Conservation (phyloP, 23 tunicate species). For the Corella eumyota region DNA sequence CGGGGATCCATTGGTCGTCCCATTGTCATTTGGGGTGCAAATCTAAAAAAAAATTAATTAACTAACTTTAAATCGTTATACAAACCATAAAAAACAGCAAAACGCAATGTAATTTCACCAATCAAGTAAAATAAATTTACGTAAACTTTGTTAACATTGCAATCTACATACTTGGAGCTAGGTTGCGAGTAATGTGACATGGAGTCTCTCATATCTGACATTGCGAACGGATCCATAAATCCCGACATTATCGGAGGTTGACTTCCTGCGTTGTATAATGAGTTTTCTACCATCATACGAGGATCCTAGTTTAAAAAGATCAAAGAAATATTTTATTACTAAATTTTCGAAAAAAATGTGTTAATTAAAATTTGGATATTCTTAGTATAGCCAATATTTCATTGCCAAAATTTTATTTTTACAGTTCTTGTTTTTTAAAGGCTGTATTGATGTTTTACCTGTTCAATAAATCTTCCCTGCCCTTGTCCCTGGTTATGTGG, state of each 20-base stretch:
- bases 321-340: neutral
- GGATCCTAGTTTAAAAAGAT: constrained; percentile 44
- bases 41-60: constrained; percentile 4
- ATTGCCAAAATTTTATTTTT: no score
- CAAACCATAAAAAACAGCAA: neutral
- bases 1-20: constrained; percentile 13
- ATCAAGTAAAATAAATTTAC: neutral
- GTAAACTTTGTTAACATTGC: neutral
- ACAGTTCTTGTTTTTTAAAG: no score
- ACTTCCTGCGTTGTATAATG: constrained; percentile 38
- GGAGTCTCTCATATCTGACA: constrained; percentile 76
- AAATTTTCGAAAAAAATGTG: no score
- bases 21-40: constrained; percentile 27
- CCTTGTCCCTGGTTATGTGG: constrained; percentile 44
- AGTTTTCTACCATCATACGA: constrained; percentile 49
- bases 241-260: constrained; percentile 63
- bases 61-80: neutral
- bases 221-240: constrained; percentile 71
- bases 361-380: no score
- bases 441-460: constrained; percentile 11
- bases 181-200: constrained; percentile 52
- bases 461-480: constrained; percentile 38
- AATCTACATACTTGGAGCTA: neutral
- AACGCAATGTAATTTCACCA: neutral
- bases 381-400: no score